Conservation (phyloP, 2,797 vertebrate genomes). For the Otolemur crassicaudatus region DNA sequence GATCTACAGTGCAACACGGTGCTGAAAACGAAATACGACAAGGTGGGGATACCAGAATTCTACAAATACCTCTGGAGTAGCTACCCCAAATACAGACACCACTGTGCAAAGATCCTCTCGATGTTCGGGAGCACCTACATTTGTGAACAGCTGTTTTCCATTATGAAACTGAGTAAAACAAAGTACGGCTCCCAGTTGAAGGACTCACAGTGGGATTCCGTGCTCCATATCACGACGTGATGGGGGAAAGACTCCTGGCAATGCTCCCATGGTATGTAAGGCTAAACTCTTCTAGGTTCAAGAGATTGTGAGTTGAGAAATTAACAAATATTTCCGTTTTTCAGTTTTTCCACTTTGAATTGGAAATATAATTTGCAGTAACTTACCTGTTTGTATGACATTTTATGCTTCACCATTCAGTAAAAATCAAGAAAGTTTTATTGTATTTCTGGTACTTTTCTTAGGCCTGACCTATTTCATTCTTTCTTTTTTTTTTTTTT, state of each 20-base stretch:
- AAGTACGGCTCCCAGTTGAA: constrained; percentile 44
- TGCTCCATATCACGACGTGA: not conserved
- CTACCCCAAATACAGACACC: constrained; percentile 62
- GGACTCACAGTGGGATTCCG: constrained; percentile 51
- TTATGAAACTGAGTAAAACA: constrained; percentile 79
- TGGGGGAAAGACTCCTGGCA: accelerated
- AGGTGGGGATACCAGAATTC: constrained; percentile 73
- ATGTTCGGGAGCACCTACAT: constrained; percentile 79
- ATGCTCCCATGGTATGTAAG: accelerated
- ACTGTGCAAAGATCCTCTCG: constrained; percentile 74
- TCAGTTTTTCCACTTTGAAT: not conserved
- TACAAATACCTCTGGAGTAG: constrained; percentile 67
- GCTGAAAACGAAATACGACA: constrained; percentile 63
- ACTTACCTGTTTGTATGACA: not conserved
- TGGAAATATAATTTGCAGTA: not conserved
- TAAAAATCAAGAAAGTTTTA: constrained; percentile 24
- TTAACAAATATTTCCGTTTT: not conserved
- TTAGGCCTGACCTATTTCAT: not conserved
- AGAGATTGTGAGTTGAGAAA: not conserved
- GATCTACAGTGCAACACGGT: constrained; percentile 78
- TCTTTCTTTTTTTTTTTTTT: not conserved
- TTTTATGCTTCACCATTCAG: constrained; percentile 30
- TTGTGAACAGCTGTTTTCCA: constrained; percentile 80
- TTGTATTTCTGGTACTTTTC: not conserved
- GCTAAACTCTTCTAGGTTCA: not conserved